Percentiles rank a stretch among this genome's conserved stretches.
These are phyloP conservation scores for Cydia strobilella DNA, from an alignment of 1,140 invertebrate species.

Conservation along the genomic window DNA sequence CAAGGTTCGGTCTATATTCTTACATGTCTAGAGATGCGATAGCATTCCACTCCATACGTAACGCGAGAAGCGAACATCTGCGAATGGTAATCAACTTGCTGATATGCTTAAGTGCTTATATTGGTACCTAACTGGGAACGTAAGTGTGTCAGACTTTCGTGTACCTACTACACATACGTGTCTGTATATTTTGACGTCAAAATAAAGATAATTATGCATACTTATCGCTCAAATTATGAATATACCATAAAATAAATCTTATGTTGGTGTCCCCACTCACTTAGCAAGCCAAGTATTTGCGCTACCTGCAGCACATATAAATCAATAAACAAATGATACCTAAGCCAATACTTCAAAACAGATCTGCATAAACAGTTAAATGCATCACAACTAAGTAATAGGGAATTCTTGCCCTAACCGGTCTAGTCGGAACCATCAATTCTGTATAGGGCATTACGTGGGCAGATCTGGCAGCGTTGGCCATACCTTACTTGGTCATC, in stretches of 20 bases:
- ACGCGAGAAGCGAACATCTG: background rate
- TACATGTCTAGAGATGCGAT: background rate
- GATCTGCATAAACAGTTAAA: conserved; percentile 4
- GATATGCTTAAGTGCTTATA: conserved; percentile 21
- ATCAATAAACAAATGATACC: background rate
- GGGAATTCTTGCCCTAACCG: background rate
- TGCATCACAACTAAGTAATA: background rate
- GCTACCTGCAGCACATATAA: conserved; percentile 4
- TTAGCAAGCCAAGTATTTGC: background rate
- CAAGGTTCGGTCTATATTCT: background rate
- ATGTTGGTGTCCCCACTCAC: background rate
- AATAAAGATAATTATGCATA: too few species aligned
- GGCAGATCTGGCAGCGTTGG: background rate
- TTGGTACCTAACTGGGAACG: conserved; percentile 4
- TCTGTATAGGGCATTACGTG: background rate
- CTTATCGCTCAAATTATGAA: too few species aligned
- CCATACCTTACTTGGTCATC: background rate
- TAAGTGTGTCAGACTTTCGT: conserved; percentile 16
- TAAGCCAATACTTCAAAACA: background rate
- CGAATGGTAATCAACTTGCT: conserved; percentile 14
- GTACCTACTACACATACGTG: background rate
- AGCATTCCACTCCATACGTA: background rate
- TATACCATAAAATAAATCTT: background rate
- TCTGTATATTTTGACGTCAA: too few species aligned
- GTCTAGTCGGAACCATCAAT: background rate